Conservation (phyloP, 2,113 vertebrate genomes). For the Corythoichthys intestinalis region DNA sequence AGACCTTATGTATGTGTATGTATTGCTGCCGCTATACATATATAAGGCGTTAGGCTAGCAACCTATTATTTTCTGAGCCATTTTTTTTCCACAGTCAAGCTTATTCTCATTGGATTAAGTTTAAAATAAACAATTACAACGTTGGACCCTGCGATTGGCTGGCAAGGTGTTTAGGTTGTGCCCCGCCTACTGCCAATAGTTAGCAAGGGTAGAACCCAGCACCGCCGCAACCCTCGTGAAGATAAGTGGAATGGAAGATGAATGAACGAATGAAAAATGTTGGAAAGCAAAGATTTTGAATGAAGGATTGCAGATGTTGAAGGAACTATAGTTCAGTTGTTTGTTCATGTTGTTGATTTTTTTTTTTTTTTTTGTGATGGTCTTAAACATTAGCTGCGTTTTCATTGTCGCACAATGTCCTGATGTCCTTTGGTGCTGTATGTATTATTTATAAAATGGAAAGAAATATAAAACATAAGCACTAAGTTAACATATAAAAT, state of each 20-base stretch:
- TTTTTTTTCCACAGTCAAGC: constrained; percentile 1
- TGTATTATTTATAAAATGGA: not conserved
- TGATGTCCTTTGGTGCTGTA: not conserved
- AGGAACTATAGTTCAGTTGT: not conserved
- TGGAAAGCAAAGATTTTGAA: constrained; percentile 15
- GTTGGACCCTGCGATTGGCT: constrained; percentile 1
- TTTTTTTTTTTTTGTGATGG: not conserved
- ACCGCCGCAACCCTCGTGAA: no score
- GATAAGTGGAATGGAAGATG: no score
- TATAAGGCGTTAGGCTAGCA: not conserved
- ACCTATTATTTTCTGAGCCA: not conserved
- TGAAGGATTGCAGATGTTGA: not conserved
- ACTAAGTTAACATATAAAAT: not conserved
- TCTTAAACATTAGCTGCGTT: constrained; percentile 17
- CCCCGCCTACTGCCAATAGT: no score
- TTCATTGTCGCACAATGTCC: not conserved
- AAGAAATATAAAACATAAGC: not conserved
- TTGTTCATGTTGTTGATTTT: not conserved
- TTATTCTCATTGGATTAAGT: not conserved
- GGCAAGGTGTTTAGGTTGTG: no score
- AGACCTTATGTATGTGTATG: constrained; percentile 8
- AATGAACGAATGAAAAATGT: constrained; percentile 12
- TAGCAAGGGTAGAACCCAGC: no score
- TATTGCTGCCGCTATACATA: not conserved
- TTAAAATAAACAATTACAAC: constrained; percentile 15